Base-by-base conservation (phyloP, 1,140 invertebrate species). In the Charaxes varanes region DNA sequence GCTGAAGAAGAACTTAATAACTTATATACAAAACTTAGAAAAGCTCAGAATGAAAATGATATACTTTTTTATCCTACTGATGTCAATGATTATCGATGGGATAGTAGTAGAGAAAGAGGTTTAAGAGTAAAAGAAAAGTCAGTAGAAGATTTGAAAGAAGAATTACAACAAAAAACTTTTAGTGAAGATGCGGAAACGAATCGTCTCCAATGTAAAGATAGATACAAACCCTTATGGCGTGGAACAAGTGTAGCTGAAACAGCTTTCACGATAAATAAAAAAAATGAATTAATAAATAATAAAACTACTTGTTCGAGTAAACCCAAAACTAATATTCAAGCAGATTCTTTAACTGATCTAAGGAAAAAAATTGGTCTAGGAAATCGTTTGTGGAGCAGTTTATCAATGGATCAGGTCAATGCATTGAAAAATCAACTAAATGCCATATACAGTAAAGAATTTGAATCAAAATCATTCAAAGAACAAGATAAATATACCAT, bases 111-210 rank as follows among this genome's bases (percentile, higher is more conserved):
- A 12, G 95, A 97, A 58, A 86, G 90, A 24, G 92, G 93, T 0
- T 77, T 98, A 27, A 86, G 90, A 63, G 90, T 89, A 22, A 95
- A 94, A 69, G 92, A 96, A 63, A 92, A 93, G 64, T 96, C 94
- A 0, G 93, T 97, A 0, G 92, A 94, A 69, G 91, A 96, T 79
- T 86, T 97, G 11, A 88, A 90, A 37, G 88, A 91, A 46, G 88
- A 90, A 51, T 93, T 94, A 53, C 86, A 88, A 58, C 88, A 86
- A 63, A 70, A 89, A 53, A 78, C 81, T 13, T 70, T 69, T 3
- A 76, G 85, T 33, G 85, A 87, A 15, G 76, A 84, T 30, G 31
- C 83, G 27, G 85, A 59, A 58, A 54, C 74, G 32, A 89, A 89
- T 12, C 70, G 86, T 5, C 67, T 71, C 11, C 70, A 76, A 2